phyloP scores from a whole-genome alignment of 2,797 vertebrate species.

The Lateolabrax maculatus region DNA sequence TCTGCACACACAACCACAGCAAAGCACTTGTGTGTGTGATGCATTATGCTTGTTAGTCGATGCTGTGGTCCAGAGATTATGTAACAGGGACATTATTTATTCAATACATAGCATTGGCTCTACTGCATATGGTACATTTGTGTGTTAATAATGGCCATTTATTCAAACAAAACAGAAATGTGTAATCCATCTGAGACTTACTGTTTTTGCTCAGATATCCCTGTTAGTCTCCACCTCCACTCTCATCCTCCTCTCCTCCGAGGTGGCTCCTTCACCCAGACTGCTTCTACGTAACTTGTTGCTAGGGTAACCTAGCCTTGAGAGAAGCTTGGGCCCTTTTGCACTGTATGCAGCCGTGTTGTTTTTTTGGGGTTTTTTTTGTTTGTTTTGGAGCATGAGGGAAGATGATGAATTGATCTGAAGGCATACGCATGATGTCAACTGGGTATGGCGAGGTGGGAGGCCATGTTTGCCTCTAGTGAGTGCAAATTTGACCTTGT shows the following conservation, averaged over 20 bases:
- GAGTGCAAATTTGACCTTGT: neutral
- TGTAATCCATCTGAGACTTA: neutral
- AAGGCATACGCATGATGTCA: conserved; percentile 3
- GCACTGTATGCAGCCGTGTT: conserved; percentile 29
- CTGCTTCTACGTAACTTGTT: conserved; percentile 77
- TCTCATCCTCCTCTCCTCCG: conserved; percentile 47
- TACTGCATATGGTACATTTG: neutral
- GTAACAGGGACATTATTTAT: conserved; percentile 45
- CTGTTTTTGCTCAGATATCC: conserved; percentile 38
- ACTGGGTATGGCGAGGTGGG: neutral
- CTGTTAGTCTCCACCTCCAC: conserved; percentile 47
- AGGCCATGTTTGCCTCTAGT: neutral
- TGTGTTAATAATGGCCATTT: neutral
- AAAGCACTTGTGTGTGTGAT: conserved; percentile 15
- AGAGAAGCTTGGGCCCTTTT: conserved; percentile 56
- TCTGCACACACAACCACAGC: conserved; percentile 32
- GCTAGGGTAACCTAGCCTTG: conserved; percentile 73
- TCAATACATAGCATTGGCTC: neutral
- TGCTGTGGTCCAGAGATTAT: conserved; percentile 25
- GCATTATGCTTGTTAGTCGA: conserved; percentile 4
- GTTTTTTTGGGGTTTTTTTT: too few relatives aligned
- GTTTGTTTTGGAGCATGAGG: conserved; percentile 2
- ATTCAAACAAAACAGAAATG: conserved; percentile 14
- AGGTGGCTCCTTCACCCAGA: conserved; percentile 43
- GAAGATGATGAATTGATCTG: conserved; percentile 2